Conservation (phyloP, 2,113 vertebrate genomes). For the Corydoras sp. region DNA sequence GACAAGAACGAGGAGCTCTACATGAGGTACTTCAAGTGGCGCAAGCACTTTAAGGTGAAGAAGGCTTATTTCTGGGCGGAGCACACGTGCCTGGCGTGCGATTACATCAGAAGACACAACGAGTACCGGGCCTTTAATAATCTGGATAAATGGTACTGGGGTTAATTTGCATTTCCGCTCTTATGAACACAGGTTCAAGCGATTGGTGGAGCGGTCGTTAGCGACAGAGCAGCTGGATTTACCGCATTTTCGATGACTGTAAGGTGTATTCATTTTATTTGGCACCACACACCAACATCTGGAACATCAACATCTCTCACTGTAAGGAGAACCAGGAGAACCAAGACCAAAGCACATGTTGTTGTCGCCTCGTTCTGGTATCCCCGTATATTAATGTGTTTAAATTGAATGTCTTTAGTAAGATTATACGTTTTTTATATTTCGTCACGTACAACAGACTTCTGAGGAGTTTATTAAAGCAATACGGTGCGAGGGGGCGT, state of each 20-base stretch:
- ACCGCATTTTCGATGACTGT: constrained; percentile 14
- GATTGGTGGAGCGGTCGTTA: constrained; percentile 21
- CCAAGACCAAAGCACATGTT: no score
- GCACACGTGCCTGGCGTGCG: constrained; percentile 91
- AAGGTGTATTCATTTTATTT: constrained; percentile 1
- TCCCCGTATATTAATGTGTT: no score
- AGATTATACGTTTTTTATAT: no score
- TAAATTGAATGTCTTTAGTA: no score
- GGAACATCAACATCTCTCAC: no score
- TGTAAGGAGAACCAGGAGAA: no score
- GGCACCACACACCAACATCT: no score
- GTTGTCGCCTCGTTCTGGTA: no score
- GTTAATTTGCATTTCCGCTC: constrained; percentile 52
- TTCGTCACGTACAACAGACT: no score
- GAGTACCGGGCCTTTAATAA: constrained; percentile 88
- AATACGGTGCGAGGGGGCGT: no score
- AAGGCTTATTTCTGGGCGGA: constrained; percentile 90
- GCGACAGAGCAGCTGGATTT: constrained; percentile 6
- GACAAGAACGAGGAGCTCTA: constrained; percentile 92
- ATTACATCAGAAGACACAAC: constrained; percentile 86
- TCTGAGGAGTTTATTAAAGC: no score
- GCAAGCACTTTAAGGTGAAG: constrained; percentile 88
- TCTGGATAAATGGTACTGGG: constrained; percentile 97
- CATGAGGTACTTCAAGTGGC: constrained; percentile 91
- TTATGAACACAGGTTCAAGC: constrained; percentile 63